Base-by-base conservation (phyloP, 2,888 invertebrate species). In the Phymatocera aterrima region DNA sequence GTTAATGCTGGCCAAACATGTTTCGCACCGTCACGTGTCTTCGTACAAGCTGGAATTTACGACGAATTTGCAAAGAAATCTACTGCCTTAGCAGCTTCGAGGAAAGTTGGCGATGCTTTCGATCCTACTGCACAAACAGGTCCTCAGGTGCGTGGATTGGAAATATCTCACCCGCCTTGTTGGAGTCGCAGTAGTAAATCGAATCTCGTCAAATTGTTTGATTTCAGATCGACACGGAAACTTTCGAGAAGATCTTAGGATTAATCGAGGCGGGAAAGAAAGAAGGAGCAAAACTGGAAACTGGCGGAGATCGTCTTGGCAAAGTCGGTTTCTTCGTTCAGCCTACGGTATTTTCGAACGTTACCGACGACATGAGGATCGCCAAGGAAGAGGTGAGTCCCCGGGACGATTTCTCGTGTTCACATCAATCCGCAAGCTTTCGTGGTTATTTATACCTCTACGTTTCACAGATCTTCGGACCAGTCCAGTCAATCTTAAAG, bases 401-500 rank as follows among this genome's bases (percentile, higher is more conserved):
- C 8, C 15, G 0, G 5, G 57, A 57, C 57, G 57, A 57, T 57
- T 15, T 57, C 4, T 12, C 28, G 24, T 28, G 12, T 64, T 18
- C 4, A 64, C 8, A 64, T 64, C 18, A 37, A 37, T 57, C 34
- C 6, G 3, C 15, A 12, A 68, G 6, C 24, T 68, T 10, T 72
- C 31, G n/a, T n/a, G 21, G 3, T n/a, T 1, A 57, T 57, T 43
- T 31, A n/a, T 34, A 18, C 34, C 37, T 37, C 31, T 60, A 75
- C 74, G 79, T 77, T 65, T 83, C 85, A 28, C 84, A 96, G 96
- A 97, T 98, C 83, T 97, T 98, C 88, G 97, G 97, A 0, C 97
- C 97, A 0, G 97, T 97, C 0, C 97, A 97, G 91, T 94, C 94
- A 77, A 96, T 97, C 84, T 91, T 97, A 51, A 96, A 96, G 90